phyloP scores from a whole-genome alignment of 1,140 invertebrate species.

The Listronotus oregonensis region DNA sequence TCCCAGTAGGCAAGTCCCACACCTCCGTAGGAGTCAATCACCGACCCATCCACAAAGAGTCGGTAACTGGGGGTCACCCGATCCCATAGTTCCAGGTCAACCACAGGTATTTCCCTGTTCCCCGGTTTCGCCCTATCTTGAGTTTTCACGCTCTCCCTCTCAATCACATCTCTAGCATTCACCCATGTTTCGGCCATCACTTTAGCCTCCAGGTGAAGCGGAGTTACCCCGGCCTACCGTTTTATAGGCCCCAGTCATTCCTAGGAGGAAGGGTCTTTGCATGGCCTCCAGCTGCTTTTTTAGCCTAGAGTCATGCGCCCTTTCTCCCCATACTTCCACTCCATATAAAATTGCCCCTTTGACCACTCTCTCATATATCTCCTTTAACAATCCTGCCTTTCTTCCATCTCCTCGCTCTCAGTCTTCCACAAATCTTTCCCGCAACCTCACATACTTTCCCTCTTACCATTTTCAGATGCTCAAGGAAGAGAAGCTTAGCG shows the following conservation, averaged over 20 bases:
- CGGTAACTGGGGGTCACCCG: no score
- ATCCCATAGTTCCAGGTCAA: no score
- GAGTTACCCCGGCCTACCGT: slow-evolving; percentile 25
- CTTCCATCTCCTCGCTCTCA: slow-evolving; percentile 31
- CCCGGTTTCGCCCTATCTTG: no score
- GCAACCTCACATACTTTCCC: slow-evolving; percentile 6
- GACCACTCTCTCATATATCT: slow-evolving; percentile 30
- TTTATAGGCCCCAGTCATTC: slow-evolving; percentile 22
- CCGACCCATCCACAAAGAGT: no score
- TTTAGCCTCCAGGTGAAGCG: slow-evolving; percentile 27
- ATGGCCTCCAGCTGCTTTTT: slow-evolving; percentile 30
- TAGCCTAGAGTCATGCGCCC: no score
- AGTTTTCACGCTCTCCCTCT: not conserved
- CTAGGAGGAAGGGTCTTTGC: slow-evolving; percentile 31
- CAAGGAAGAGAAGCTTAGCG: slow-evolving; percentile 20
- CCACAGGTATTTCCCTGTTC: no score
- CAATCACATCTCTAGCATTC: not conserved
- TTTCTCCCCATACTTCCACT: slow-evolving; percentile 28
- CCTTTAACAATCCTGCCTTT: slow-evolving; percentile 18
- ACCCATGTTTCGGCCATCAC: not conserved
- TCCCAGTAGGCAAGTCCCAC: no score
- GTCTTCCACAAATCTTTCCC: slow-evolving; percentile 3
- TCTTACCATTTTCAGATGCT: slow-evolving; percentile 29
- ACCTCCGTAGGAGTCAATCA: no score
- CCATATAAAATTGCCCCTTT: slow-evolving; percentile 37